These are phyloP conservation scores for Morone saxatilis DNA, from an alignment of 2,113 vertebrate species.

Conservation along the genomic window DNA sequence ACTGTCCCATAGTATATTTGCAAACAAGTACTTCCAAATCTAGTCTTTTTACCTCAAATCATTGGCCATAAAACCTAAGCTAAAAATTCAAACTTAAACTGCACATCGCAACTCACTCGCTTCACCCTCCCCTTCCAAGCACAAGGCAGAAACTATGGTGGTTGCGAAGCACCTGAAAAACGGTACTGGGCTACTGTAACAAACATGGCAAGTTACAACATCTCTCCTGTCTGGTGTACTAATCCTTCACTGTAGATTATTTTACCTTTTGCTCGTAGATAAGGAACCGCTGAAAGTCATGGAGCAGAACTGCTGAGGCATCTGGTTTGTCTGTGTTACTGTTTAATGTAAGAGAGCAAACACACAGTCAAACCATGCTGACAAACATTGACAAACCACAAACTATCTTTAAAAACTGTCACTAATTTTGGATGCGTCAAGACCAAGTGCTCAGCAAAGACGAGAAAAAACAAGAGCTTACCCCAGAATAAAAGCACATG, in stretches of 20 bases:
- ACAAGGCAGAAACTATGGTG: no score
- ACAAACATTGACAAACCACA: background rate
- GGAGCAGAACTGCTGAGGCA: slow-evolving; percentile 90
- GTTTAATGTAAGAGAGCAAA: slow-evolving; percentile 15
- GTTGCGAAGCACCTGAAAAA: no score
- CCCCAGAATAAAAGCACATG: slow-evolving; percentile 95
- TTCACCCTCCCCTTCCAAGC: no score
- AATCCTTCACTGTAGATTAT: background rate
- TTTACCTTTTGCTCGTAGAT: slow-evolving; percentile 91
- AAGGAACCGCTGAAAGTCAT: slow-evolving; percentile 96
- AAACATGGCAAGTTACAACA: slow-evolving; percentile 1
- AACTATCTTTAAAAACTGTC: background rate
- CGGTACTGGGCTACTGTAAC: no score
- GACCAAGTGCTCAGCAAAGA: background rate
- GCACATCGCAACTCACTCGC: no score
- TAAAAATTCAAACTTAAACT: no score
- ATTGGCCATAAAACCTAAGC: no score
- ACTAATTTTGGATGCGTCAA: no score
- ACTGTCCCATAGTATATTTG: no score
- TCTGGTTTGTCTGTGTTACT: slow-evolving; percentile 94
- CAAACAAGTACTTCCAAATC: no score
- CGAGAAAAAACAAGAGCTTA: slow-evolving; percentile 71
- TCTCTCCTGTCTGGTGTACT: background rate
- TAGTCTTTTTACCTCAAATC: no score
- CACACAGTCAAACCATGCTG: background rate